A percentile compares a stretch with the other conserved stretches of the same genome.
Evolutionary conservation across 2,888 invertebrate genomes (phyloP).

Genomic region (Tipula confusa): DNA sequence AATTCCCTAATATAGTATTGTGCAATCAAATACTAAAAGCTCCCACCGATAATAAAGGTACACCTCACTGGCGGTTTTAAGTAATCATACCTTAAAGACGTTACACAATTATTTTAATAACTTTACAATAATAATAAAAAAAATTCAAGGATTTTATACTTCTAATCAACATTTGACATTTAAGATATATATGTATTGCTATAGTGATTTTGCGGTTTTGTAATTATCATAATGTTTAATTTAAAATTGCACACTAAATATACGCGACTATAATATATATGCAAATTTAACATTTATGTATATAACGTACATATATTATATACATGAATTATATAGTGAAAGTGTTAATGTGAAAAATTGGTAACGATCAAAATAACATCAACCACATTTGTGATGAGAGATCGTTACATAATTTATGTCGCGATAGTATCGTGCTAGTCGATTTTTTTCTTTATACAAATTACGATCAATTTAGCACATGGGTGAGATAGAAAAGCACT

Average conservation of each 20-base stretch:
- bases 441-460: neutral
- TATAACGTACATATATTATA: too few relatives aligned
- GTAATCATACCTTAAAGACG: neutral
- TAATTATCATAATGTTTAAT: neutral
- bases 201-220: neutral
- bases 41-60: neutral
- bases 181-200: neutral
- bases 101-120: slow-evolving; percentile 4
- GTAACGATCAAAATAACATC: neutral
- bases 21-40: neutral
- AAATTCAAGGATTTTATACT: neutral
- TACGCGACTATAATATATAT: neutral
- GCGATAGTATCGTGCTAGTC: neutral
- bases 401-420: neutral
- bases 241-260: neutral
- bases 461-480: slow-evolving; percentile 3
- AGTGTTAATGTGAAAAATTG: neutral
- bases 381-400: neutral
- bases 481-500: neutral
- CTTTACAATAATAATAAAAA: neutral
- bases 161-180: neutral
- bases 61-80: neutral
- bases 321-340: slow-evolving; percentile 3
- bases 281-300: neutral
- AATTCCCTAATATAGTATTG: neutral